Evolutionary conservation across 1,140 invertebrate species (phyloP).

Genomic region (Popillia japonica): DNA sequence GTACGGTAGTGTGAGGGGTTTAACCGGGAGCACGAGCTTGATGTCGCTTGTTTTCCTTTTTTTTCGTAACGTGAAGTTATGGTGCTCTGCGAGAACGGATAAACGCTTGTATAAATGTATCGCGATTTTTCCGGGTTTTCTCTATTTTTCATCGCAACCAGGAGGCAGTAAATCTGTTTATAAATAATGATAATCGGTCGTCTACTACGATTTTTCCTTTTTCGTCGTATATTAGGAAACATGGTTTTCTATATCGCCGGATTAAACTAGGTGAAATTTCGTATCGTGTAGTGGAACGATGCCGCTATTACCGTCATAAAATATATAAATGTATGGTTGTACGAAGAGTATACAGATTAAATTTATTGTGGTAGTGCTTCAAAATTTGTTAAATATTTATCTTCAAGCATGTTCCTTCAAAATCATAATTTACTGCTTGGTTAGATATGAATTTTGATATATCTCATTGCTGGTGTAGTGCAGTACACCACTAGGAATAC

Average conservation of each 20-base stretch:
- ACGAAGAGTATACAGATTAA: background rate
- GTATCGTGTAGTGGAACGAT: background rate
- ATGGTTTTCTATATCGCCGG: background rate
- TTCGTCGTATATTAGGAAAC: background rate
- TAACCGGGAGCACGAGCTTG: constrained; percentile 6
- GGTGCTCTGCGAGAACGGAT: constrained; percentile 13
- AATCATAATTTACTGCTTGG: no score
- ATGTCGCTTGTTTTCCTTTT: constrained; percentile 31
- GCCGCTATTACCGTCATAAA: background rate
- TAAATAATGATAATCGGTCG: constrained; percentile 33
- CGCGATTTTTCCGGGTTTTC: constrained; percentile 14
- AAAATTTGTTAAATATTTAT: no score
- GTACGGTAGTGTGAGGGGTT: constrained; percentile 1
- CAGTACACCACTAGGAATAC: no score
- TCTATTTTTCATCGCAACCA: constrained; percentile 6
- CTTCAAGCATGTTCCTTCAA: no score
- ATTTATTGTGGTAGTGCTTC: background rate
- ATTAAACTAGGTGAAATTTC: constrained; percentile 6
- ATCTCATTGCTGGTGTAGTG: no score
- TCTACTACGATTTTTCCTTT: constrained; percentile 1
- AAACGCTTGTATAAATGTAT: constrained; percentile 19
- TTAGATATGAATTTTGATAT: no score
- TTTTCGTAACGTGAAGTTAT: background rate
- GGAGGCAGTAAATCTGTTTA: constrained; percentile 23
- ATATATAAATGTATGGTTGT: background rate